Conservation (phyloP, 2,113 vertebrate genomes). For the Anhinga anhinga region DNA sequence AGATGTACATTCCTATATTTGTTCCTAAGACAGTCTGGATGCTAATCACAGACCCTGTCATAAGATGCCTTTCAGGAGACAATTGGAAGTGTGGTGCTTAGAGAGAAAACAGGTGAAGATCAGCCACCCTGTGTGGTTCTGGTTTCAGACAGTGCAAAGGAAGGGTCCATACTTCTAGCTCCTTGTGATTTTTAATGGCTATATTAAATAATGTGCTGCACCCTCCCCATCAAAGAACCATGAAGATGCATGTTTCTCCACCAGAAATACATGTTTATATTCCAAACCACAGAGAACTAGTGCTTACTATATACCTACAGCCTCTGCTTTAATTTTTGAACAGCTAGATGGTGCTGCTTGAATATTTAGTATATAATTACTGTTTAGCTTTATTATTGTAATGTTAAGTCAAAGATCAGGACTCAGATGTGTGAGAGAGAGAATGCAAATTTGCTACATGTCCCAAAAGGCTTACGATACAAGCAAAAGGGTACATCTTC, state of each 20-base stretch:
- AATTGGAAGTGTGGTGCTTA: accelerated
- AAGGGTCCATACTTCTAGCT: background rate
- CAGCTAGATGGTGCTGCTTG: slow-evolving; percentile 23
- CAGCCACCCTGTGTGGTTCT: background rate
- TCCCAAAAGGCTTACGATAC: background rate
- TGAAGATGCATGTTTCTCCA: background rate
- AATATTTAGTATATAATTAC: background rate
- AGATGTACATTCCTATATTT: background rate
- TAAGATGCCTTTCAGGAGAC: background rate
- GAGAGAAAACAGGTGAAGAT: background rate
- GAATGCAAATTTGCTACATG: background rate
- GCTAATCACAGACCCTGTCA: background rate
- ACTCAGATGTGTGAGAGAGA: background rate
- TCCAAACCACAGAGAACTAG: background rate
- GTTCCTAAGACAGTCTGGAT: background rate
- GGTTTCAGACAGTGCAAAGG: background rate
- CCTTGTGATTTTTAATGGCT: background rate
- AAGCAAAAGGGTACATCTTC: background rate
- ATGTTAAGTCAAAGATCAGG: background rate
- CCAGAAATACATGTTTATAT: background rate
- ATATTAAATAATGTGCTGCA: background rate
- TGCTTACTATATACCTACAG: background rate
- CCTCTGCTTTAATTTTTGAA: background rate
- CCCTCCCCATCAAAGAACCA: background rate
- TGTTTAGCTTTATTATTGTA: background rate